phyloP scores from a whole-genome alignment of 2,888 invertebrate genomes.

The Corbicula japonica region DNA sequence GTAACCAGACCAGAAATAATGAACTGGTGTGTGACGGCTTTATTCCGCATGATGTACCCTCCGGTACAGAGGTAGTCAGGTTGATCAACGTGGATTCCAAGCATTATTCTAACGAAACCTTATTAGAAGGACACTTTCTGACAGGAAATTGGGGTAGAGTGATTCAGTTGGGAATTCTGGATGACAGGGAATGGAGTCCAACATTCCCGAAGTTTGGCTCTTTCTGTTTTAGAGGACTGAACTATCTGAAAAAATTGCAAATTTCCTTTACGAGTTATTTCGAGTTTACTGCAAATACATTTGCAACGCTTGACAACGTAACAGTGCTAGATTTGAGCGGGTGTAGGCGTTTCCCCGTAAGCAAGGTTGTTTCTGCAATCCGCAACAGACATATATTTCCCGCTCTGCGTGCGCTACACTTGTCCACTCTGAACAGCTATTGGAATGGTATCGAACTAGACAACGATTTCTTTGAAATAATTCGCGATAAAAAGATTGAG shows the following conservation, averaged over 20 bases:
- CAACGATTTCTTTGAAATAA: background rate
- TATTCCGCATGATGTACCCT: slow-evolving; percentile 6
- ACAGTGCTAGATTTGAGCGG: slow-evolving; percentile 16
- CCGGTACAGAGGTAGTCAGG: background rate
- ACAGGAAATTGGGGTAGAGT: background rate
- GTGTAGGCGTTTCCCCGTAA: background rate
- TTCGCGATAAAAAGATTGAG: background rate
- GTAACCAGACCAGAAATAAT: too few species aligned
- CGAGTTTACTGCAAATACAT: background rate
- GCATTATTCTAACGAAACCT: background rate
- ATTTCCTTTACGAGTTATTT: background rate
- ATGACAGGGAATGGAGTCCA: background rate
- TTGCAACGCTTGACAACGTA: background rate
- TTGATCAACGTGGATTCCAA: background rate
- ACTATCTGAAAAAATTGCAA: slow-evolving; percentile 10
- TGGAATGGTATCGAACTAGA: background rate
- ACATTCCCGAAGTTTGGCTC: background rate
- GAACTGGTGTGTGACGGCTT: background rate
- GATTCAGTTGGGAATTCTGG: background rate
- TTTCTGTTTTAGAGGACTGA: slow-evolving; percentile 11
- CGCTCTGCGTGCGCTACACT: background rate
- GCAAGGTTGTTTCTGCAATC: background rate
- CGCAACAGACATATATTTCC: background rate
- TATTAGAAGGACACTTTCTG: slow-evolving; percentile 3
- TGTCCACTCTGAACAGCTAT: slow-evolving; percentile 1